phyloP scores from a whole-genome alignment of 1,140 invertebrate species.

The Trinorchestia longiramus region DNA sequence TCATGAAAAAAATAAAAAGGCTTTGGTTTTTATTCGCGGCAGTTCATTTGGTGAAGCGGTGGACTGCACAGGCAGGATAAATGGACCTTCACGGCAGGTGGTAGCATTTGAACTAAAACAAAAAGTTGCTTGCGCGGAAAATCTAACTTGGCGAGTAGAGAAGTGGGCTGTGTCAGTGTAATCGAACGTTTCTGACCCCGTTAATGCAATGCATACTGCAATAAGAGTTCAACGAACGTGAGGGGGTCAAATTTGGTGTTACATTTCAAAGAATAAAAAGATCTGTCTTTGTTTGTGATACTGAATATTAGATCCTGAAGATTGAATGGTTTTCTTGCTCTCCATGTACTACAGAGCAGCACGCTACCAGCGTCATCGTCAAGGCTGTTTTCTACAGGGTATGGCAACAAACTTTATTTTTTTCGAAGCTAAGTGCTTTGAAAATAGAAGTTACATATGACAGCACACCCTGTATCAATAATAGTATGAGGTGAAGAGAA shows the following conservation, averaged over 20 bases:
- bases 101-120: not conserved
- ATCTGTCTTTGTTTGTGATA: not conserved
- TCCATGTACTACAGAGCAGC: not conserved
- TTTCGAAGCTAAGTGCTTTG: no score
- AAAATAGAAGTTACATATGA: no score
- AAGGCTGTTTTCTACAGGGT: no score
- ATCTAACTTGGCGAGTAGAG: not conserved
- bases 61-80: not conserved
- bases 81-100: not conserved
- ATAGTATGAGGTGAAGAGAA: not conserved
- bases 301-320: not conserved
- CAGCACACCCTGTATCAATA: not conserved
- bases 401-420: no score
- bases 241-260: not conserved
- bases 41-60: constrained; percentile 3
- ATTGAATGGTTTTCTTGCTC: not conserved
- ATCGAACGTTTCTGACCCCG: not conserved
- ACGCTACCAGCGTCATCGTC: not conserved
- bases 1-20: constrained; percentile 13
- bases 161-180: not conserved
- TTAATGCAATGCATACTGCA: not conserved
- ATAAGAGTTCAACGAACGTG: not conserved
- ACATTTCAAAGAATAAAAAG: not conserved
- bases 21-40: not conserved
- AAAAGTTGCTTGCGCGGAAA: not conserved